These are phyloP conservation scores for Nemapogon koenigi DNA, from an alignment of 2,888 invertebrate species.

Conservation along the genomic window DNA sequence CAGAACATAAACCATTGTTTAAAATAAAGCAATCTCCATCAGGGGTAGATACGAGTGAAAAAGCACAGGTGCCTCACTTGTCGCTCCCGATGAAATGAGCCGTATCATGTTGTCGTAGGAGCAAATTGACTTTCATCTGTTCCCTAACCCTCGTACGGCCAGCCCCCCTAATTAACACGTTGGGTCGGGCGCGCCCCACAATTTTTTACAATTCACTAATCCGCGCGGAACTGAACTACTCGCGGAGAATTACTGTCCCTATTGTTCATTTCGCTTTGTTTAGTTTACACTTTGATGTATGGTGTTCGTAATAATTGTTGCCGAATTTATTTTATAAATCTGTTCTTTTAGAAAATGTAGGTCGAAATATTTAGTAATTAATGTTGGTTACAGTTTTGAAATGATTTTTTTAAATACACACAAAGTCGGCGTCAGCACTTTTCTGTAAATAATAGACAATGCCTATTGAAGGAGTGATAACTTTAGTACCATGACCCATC, in stretches of 20 bases:
- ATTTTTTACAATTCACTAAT: slow-evolving; percentile 62
- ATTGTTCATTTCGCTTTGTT: slow-evolving; percentile 37
- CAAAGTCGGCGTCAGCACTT: no score
- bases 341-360: no score
- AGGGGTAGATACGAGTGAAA: slow-evolving; percentile 27
- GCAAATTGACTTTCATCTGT: slow-evolving; percentile 71
- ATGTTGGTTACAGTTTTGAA: no score
- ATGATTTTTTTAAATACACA: no score
- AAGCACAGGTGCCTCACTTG: slow-evolving; percentile 62
- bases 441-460: no score
- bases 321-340: not conserved
- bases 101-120: slow-evolving; percentile 68
- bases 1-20: no score
- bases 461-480: no score
- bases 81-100: slow-evolving; percentile 66
- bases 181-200: slow-evolving; percentile 44
- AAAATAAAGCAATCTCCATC: slow-evolving; percentile 5
- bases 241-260: slow-evolving; percentile 17
- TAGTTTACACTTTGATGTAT: slow-evolving; percentile 26
- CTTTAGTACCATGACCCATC: no score
- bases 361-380: no score
- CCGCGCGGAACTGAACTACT: slow-evolving; percentile 46
- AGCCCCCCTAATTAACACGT: slow-evolving; percentile 66
- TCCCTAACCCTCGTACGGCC: slow-evolving; percentile 42
- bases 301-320: not conserved